Base-by-base conservation (phyloP, 2,113 vertebrate species). In the Petrocephalus zakoni region DNA sequence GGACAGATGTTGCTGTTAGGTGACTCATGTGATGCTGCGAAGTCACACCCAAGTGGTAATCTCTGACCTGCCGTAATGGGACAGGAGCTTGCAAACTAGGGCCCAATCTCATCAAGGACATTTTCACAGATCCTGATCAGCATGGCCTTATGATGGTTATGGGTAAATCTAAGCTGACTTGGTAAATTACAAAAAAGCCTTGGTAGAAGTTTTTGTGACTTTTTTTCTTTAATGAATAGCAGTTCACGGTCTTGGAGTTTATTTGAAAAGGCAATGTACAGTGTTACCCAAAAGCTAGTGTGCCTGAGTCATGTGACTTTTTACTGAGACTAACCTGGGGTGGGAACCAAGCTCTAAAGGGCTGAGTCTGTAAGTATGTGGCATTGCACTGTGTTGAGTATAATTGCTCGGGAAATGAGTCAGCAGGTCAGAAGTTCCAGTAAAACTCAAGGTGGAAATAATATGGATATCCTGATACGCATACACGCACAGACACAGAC, bases 71-170 rank as follows among this genome's bases (percentile, higher is more conserved):
- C n/a, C 82, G 11, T 52, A 85, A 19, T 53, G 42, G 47, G 68
- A 37, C 72, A 46, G 72, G 29, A 83, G 17, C 21, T 51, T 51
- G 51, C 13, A 25, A 10, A 29, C 85, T 89, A 55, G 46, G 68
- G 88, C 52, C 89, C 87, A 42, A 81, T 92, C 75, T 91, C 22
- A 72, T 86, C 75, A 87, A 87, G 89, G 29, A 58, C 52, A 91
- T 90, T 89, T 61, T 61, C 22, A 34, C 61, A 85, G 21, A 17
- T 82, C 88, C 52, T 88, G 84, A 90, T 90, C 91, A 89, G 87
- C 56, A 85, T 2, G 34, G 72, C 64, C 87, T 85, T 64, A 21
- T 92, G 86, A 42, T 51, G 21, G 9, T 46, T 75, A 89, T 82
- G 51, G 53, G 51, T 61, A 87, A 42, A 89, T 51, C 64, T 52